Percentiles rank a stretch among this genome's conserved stretches.
These are phyloP conservation scores for Conger conger DNA, from an alignment of 2,113 vertebrate genomes.

Conservation along the genomic window DNA sequence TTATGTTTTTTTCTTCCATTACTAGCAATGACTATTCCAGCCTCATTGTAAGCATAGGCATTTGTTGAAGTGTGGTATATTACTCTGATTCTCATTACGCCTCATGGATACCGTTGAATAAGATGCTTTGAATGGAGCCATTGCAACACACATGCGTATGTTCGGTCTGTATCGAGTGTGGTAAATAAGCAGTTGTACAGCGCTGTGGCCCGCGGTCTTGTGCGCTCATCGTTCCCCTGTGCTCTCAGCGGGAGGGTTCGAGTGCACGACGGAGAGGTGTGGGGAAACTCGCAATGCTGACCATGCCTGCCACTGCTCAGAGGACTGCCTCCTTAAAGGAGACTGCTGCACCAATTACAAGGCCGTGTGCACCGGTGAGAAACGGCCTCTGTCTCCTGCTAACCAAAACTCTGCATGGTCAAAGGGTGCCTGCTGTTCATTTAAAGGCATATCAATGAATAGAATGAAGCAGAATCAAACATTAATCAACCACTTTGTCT, in stretches of 20 bases:
- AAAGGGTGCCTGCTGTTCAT: too few species aligned
- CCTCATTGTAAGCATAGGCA: too few species aligned
- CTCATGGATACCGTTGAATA: background rate
- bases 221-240: background rate
- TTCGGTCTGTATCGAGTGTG: background rate
- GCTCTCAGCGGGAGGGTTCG: slow-evolving; percentile 82
- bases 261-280: slow-evolving; percentile 86
- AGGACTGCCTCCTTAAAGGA: slow-evolving; percentile 84
- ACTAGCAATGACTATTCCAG: background rate
- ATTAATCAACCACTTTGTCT: too few species aligned
- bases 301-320: slow-evolving; percentile 90
- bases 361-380: slow-evolving; percentile 82
- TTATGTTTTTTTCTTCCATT: background rate
- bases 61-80: background rate
- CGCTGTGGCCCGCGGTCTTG: background rate
- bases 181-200: background rate
- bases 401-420: too few species aligned
- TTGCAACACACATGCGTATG: background rate
- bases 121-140: background rate
- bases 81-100: background rate
- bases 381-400: too few species aligned
- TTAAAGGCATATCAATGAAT: too few species aligned
- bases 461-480: too few species aligned
- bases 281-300: slow-evolving; percentile 83
- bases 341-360: slow-evolving; percentile 97